Evolutionary conservation across 2,113 vertebrate species (phyloP).

Genomic region (Sturnira hondurensis): DNA sequence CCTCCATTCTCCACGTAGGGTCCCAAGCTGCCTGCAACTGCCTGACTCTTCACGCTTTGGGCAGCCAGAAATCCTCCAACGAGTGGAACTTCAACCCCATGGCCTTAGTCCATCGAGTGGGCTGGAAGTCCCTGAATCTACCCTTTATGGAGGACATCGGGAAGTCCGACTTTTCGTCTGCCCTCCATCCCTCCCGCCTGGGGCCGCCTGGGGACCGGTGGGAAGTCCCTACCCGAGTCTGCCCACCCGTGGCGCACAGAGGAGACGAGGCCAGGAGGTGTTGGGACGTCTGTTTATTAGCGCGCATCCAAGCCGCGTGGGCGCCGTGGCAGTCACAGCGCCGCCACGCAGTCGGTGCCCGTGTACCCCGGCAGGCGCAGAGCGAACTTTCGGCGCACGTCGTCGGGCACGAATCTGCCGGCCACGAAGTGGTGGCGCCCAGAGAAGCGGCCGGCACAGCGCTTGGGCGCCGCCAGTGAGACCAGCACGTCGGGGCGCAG

Average conservation of each 20-base stretch:
- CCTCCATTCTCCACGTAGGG: neutral
- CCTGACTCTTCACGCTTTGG: neutral
- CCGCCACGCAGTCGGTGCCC: conserved; percentile 91
- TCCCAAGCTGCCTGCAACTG: neutral
- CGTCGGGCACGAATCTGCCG: conserved; percentile 93
- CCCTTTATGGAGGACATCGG: neutral
- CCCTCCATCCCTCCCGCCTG: neutral
- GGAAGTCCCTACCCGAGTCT: rapidly evolving
- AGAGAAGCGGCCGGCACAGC: conserved; percentile 87
- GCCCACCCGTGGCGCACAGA: neutral
- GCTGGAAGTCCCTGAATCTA: neutral
- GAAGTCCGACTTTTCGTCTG: neutral
- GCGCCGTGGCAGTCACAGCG: conserved; percentile 79
- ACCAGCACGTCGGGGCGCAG: conserved; percentile 93
- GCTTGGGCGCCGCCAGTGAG: conserved; percentile 92
- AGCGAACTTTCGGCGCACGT: conserved; percentile 94
- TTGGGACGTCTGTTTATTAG: conserved; percentile 46
- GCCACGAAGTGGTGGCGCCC: conserved; percentile 94
- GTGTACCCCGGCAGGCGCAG: conserved; percentile 90
- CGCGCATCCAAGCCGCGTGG: neutral
- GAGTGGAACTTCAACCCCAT: neutral
- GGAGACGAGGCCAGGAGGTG: neutral
- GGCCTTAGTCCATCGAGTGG: neutral
- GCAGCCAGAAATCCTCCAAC: neutral
- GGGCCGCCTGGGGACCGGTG: neutral